Base-by-base conservation (phyloP, 2,797 vertebrate genomes). In the Coregonus sp. region DNA sequence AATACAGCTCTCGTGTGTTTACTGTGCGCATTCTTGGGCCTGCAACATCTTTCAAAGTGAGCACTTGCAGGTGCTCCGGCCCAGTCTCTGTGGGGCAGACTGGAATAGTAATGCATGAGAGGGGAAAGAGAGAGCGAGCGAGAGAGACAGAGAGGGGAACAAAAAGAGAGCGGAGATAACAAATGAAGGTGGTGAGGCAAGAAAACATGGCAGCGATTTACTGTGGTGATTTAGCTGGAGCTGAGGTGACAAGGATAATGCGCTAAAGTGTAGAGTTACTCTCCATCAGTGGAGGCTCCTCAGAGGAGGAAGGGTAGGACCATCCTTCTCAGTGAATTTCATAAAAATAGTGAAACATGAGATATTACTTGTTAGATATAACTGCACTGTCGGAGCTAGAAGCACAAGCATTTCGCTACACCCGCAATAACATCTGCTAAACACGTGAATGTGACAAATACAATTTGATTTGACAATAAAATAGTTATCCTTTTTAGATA, bases 1-100 rank as follows among this genome's bases (percentile, higher is more conserved):
- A 98, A 98, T 97, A 97, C 93, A 92, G 95, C 92, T 95, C 95
- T 95, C 93, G 84, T 96, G 95, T 98, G 97, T 98, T 98, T 98
- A 98, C 95, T 94, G 95, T 93, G 90, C 90, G 91, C 96, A 99
- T 98, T 99, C 97, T 98, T 97, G 93, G 89, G 95, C 93, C 96
- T 87, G 85, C 94, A 95, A 95, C 92, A 93, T 96, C 96, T 95
- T 96, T 97, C 95, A 92, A 94, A 95, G 94, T 97, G 96, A 98
- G 95, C 88, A 78, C 93, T 97, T 95, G 93, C 97, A 98, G 96
- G 97, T 98, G 97, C 93, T 93, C 89, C 81, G 88, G 86, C 90
- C 90, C 86, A 35, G 80, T 85, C 86, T 88, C 86, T 65, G 74
- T 87, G 85, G 88, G 87, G 87, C 89, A 90, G 90, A 89, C 94